Conservation (phyloP, 2,113 vertebrate species). For the Stigmatopora nigra region DNA sequence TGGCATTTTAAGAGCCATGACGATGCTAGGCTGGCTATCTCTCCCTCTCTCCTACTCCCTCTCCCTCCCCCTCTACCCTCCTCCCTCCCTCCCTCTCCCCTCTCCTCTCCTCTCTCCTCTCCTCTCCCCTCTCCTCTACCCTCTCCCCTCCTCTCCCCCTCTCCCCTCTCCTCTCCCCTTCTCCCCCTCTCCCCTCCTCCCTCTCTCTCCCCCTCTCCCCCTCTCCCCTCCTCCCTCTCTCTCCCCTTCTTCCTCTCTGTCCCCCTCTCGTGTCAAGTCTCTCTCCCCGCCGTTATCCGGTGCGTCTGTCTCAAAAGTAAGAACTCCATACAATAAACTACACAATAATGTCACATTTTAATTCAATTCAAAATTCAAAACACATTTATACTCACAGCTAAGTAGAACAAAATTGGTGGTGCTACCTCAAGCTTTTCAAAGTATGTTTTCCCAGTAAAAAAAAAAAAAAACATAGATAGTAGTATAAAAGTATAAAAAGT, state of each 20-base stretch:
- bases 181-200: not conserved
- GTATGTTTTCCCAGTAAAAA: too few relatives aligned
- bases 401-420: too few relatives aligned
- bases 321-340: too few relatives aligned
- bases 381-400: too few relatives aligned
- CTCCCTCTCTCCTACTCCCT: not conserved
- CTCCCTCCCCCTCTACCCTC: conserved; percentile 6
- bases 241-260: not conserved
- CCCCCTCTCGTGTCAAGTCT: not conserved
- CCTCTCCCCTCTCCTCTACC: not conserved
- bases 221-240: conserved; percentile 3
- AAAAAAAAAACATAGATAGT: too few relatives aligned
- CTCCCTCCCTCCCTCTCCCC: too few relatives aligned
- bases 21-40: not conserved
- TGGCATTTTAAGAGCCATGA: conserved; percentile 48
- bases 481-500: too few relatives aligned
- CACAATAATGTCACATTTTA: too few relatives aligned
- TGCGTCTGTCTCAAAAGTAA: too few relatives aligned
- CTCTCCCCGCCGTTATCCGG: conserved; percentile 19
- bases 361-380: too few relatives aligned
- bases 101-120: not conserved
- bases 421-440: too few relatives aligned
- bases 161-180: not conserved
- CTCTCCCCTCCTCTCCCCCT: not conserved
- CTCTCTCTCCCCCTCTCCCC: conserved; percentile 13